phyloP scores from a whole-genome alignment of 2,113 vertebrate genomes.

The Fulmarus glacialis region DNA sequence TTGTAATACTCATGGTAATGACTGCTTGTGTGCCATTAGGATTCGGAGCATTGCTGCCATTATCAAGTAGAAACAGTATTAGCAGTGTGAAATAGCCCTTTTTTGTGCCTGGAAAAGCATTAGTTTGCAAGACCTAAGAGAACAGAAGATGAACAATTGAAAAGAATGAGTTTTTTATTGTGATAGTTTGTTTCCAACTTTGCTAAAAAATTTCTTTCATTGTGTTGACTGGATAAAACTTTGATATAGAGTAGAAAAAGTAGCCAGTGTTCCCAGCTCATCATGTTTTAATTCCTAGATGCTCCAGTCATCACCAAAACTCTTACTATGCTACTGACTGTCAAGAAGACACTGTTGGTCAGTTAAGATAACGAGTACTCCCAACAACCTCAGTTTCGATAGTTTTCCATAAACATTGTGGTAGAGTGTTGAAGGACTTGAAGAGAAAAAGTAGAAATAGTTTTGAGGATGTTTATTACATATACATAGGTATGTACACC shows the following conservation, averaged over 20 bases:
- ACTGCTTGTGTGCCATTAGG: background rate
- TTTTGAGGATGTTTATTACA: background rate
- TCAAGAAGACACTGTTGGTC: background rate
- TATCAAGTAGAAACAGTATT: background rate
- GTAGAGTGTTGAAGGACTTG: background rate
- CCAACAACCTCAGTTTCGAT: background rate
- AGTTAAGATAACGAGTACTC: background rate
- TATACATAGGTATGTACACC: fast-evolving
- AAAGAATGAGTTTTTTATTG: background rate
- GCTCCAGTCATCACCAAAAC: background rate
- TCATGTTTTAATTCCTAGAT: background rate
- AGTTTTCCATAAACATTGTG: background rate
- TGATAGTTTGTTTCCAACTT: background rate
- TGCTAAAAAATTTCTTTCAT: background rate
- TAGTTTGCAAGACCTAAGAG: background rate
- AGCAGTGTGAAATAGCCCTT: background rate
- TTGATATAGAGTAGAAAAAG: background rate
- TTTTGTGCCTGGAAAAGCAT: background rate
- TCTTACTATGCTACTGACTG: background rate
- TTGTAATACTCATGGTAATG: background rate
- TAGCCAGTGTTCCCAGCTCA: background rate
- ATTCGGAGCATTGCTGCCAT: background rate
- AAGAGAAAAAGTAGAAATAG: background rate
- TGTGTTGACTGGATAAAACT: background rate
- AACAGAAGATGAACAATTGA: background rate